Evolutionary conservation across 1,140 invertebrate species (phyloP).

Genomic region (Mylabris phalerata): DNA sequence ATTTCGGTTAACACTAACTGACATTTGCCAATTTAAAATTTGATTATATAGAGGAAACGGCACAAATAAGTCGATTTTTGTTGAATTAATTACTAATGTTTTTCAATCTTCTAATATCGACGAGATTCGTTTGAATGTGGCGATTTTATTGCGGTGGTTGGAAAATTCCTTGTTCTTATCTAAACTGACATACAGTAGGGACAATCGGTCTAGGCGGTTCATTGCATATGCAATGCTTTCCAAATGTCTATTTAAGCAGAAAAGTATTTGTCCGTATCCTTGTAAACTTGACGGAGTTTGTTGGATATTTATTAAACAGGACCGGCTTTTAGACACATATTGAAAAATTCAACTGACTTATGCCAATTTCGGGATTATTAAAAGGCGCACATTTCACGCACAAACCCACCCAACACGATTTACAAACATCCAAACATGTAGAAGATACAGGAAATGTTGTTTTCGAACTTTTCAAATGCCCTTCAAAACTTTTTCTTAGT

Average conservation of each 20-base stretch:
- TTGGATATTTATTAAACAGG: conserved; percentile 6
- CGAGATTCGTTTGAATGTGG: too few relatives aligned
- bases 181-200: conserved; percentile 8
- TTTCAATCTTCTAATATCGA: too few relatives aligned
- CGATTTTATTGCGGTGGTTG: too few relatives aligned
- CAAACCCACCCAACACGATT: too few relatives aligned
- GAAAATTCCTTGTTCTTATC: conserved; percentile 1
- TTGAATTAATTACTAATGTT: too few relatives aligned
- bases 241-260: conserved; percentile 18
- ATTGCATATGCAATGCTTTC: conserved; percentile 22
- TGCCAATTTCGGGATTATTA: not conserved
- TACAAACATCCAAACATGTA: too few relatives aligned
- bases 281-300: conserved; percentile 11
- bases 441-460: too few relatives aligned
- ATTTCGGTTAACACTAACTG: too few relatives aligned
- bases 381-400: not conserved
- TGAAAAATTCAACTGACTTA: conserved; percentile 2
- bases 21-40: too few relatives aligned
- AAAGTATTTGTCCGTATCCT: conserved; percentile 12
- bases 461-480: conserved; percentile 1
- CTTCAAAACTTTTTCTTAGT: conserved; percentile 6
- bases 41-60: too few relatives aligned
- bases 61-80: too few relatives aligned
- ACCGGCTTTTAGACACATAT: conserved; percentile 6
- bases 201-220: conserved; percentile 13